Base-by-base conservation (phyloP, 2,888 invertebrate genomes). In the Lithophane semibrunnea region DNA sequence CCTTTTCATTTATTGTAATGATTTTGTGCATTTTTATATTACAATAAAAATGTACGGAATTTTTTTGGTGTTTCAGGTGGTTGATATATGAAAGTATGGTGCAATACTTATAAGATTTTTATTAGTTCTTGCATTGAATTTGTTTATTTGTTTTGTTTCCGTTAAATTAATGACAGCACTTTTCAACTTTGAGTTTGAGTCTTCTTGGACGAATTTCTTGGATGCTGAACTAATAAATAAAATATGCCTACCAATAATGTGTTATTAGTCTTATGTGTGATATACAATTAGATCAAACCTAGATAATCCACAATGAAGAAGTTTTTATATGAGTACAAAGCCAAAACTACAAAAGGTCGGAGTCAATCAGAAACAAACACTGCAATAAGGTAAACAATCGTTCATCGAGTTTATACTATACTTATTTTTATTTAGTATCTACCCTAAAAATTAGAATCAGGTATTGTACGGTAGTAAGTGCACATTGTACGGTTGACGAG, bases 271-370 rank as follows among this genome's bases (percentile, higher is more conserved):
- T 37, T 54, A 63, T 13, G 64, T 67, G 58, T 61, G 44, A n/a
- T 82, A 71, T n/a, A 69, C 60, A 49, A 54, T 63, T 77, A 29
- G 24, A 16, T 18, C 3, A 47, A 75, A 68, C 54, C 24, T 64
- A 60, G 47, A 44, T 56, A 63, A 66, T 70, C 71, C 12, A 70
- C 77, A 79, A 95, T 96, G 96, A 95, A 94, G 91, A 96, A 96
- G 91, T 96, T 96, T 91, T 82, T 96, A 88, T 84, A 88, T 79
- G 96, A 96, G 89, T 96, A 96, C 82, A 96, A 96, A 92, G 90
- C 92, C 75, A 86, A 92, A 71, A 75, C 66, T 78, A 29, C 61
- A 44, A 82, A 74, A 49, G 42, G 63, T 60, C 92, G 91, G 81
- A 92, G 91, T 90, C 91, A 91, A 81, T 93, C 94, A 29, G 92